These are phyloP conservation scores for Typhlichthys eigenmanni DNA, from an alignment of 2,797 vertebrate species.

Conservation along the genomic window DNA sequence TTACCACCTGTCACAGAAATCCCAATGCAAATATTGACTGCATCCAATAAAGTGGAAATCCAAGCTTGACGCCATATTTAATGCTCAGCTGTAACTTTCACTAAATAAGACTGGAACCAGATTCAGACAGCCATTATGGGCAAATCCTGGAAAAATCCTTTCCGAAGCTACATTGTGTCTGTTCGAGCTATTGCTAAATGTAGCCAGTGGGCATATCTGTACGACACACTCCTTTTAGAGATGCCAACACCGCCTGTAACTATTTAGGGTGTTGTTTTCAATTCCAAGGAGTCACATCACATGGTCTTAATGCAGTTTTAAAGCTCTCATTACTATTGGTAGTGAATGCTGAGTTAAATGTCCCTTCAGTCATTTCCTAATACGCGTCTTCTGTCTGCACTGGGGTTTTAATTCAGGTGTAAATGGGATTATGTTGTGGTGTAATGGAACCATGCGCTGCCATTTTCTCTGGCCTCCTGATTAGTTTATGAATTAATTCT, in stretches of 20 bases:
- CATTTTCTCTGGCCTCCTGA: constrained; percentile 47
- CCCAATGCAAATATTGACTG: constrained; percentile 3
- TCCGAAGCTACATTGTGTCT: background rate
- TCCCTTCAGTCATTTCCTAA: no score
- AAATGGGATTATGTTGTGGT: constrained; percentile 59
- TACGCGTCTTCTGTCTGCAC: constrained; percentile 25
- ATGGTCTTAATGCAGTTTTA: constrained; percentile 7
- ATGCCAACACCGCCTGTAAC: background rate
- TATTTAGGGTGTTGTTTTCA: constrained; percentile 6
- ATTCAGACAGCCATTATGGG: no score
- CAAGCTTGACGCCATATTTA: background rate
- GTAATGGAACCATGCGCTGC: constrained; percentile 45
- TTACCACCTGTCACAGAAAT: constrained; percentile 17
- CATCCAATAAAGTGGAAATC: background rate
- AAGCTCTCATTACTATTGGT: constrained; percentile 3
- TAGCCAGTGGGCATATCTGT: background rate
- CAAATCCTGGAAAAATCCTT: background rate
- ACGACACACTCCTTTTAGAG: background rate
- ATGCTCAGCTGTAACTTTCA: constrained; percentile 1
- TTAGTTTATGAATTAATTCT: constrained; percentile 60
- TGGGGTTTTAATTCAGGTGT: constrained; percentile 46
- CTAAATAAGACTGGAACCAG: no score
- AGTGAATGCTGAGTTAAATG: background rate
- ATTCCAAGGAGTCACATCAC: constrained; percentile 2
- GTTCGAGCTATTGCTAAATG: no score